These are phyloP conservation scores for Ciconia maguari DNA, from an alignment of 2,113 vertebrate genomes.

Conservation along the genomic window DNA sequence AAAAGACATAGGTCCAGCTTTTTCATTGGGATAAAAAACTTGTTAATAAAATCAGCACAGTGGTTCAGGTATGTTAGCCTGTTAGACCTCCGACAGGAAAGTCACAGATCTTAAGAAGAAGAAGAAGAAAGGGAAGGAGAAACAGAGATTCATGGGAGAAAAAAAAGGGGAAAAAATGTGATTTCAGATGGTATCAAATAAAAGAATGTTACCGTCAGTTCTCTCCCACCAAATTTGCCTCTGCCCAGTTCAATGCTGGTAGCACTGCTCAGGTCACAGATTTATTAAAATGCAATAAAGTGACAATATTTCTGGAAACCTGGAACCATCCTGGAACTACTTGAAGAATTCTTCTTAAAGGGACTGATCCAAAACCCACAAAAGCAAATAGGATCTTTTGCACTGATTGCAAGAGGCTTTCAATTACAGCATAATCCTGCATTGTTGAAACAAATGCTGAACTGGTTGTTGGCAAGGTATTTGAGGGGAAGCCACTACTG, in stretches of 20 bases:
- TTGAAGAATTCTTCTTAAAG: not conserved
- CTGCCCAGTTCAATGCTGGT: slow-evolving; percentile 47
- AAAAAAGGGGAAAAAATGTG: not conserved
- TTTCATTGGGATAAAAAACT: not conserved
- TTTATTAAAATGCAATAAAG: slow-evolving; percentile 35
- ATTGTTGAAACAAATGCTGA: not conserved
- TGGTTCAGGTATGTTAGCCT: not conserved
- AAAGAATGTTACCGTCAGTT: not conserved
- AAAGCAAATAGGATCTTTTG: not conserved
- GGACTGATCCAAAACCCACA: not conserved
- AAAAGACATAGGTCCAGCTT: not conserved
- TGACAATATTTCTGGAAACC: slow-evolving; percentile 12
- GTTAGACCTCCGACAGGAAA: slow-evolving; percentile 18
- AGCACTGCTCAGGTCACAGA: slow-evolving; percentile 37
- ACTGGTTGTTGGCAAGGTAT: not conserved
- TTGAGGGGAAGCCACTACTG: not conserved
- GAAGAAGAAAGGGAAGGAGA: slow-evolving; percentile 39
- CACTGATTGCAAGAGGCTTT: not conserved
- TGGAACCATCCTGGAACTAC: not conserved
- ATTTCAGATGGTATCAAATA: slow-evolving; percentile 32
- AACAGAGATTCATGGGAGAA: slow-evolving; percentile 31
- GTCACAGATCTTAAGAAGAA: slow-evolving; percentile 9
- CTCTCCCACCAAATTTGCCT: slow-evolving; percentile 67
- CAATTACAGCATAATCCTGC: not conserved
- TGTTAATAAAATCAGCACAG: slow-evolving; percentile 46